Evolutionary conservation across 2,797 vertebrate genomes (phyloP).

Genomic region (Poeciliopsis presidionis): DNA sequence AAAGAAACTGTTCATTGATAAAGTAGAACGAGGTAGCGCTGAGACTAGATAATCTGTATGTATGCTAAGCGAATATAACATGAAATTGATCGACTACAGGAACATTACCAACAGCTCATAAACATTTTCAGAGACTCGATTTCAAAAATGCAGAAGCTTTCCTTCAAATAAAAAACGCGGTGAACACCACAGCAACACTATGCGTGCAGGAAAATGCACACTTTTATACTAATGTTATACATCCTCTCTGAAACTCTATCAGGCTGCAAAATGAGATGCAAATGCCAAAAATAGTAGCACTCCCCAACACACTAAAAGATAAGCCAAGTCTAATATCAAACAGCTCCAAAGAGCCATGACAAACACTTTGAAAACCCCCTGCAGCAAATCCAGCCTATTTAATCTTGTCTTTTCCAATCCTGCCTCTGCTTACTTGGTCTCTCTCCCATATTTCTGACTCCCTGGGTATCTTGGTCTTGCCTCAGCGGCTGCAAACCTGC

Average conservation of each 20-base stretch:
- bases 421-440: conserved; percentile 49
- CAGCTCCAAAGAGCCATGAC: conserved; percentile 51
- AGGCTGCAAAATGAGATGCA: conserved; percentile 8
- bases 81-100: background rate
- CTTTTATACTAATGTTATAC: conserved; percentile 3
- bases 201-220: conserved; percentile 11
- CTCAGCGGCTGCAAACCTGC: conserved; percentile 45
- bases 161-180: conserved; percentile 14
- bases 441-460: conserved; percentile 33
- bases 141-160: background rate
- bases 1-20: background rate
- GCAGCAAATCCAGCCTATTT: conserved; percentile 56
- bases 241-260: conserved; percentile 21
- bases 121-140: background rate
- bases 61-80: background rate
- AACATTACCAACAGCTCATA: background rate
- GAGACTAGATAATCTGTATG: background rate
- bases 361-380: conserved; percentile 56
- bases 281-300: conserved; percentile 39
- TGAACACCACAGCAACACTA: conserved; percentile 27
- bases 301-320: conserved; percentile 10
- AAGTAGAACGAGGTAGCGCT: background rate
- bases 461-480: conserved; percentile 29
- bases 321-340: conserved; percentile 38
- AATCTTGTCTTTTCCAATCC: conserved; percentile 62